A percentile compares a stretch with the other conserved stretches of the same genome.
These are phyloP conservation scores for Sesamia inferens DNA, from an alignment of 2,888 invertebrate genomes.

Conservation along the genomic window DNA sequence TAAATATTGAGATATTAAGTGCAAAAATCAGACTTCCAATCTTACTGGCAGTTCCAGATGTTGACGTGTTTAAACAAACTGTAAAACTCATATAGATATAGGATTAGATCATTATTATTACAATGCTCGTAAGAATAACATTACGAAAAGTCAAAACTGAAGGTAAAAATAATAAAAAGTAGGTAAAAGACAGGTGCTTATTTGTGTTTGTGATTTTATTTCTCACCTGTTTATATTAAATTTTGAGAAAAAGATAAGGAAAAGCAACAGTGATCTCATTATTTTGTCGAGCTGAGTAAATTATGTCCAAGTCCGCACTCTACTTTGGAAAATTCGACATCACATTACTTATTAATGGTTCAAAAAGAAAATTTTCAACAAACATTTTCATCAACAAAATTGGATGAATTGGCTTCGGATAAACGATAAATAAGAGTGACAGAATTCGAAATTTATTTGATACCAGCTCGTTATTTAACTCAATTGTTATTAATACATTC, in stretches of 20 bases:
- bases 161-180: not conserved
- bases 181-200: not conserved
- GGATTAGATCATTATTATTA: no score
- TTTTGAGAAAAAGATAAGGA: not conserved
- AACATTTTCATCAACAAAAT: slow-evolving; percentile 8
- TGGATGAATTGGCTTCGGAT: not conserved
- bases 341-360: not conserved
- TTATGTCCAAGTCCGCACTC: not conserved
- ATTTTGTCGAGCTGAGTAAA: not conserved
- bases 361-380: not conserved
- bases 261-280: not conserved
- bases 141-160: not conserved
- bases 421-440: slow-evolving; percentile 20
- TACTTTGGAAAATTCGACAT: not conserved
- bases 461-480: not conserved
- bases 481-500: not conserved
- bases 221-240: not conserved
- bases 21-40: no score
- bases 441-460: slow-evolving; percentile 6
- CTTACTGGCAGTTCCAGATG: no score
- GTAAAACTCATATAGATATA: no score
- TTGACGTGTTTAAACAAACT: no score
- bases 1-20: no score
- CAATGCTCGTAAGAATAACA: no score
- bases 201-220: not conserved